These are phyloP conservation scores for Drosophila kokeensis DNA, from an alignment of 2,888 invertebrate genomes.

Conservation along the genomic window DNA sequence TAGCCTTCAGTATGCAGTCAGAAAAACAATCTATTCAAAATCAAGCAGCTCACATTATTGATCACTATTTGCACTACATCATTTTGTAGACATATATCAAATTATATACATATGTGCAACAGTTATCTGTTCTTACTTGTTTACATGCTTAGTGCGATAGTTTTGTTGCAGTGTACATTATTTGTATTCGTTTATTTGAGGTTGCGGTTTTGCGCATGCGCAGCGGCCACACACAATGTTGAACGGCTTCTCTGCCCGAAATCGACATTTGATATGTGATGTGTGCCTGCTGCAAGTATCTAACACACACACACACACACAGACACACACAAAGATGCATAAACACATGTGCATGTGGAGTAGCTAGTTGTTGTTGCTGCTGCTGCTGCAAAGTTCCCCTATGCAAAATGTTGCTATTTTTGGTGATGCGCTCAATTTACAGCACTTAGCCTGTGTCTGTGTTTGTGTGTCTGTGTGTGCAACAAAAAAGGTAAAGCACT, in stretches of 20 bases:
- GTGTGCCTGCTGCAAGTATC: neutral
- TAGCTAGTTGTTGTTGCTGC: neutral
- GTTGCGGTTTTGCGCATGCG: constrained; percentile 57
- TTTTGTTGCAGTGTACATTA: neutral
- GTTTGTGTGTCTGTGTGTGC: too few species aligned
- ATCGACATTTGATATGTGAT: constrained; percentile 56
- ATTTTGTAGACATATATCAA: too few species aligned
- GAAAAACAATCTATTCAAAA: neutral
- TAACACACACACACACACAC: constrained; percentile 5
- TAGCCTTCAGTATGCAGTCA: neutral
- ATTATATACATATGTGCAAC: too few species aligned
- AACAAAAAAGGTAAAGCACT: constrained; percentile 26
- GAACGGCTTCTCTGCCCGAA: constrained; percentile 59
- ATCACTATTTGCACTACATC: neutral
- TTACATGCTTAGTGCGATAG: neutral
- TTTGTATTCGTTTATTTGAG: neutral
- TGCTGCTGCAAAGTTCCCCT: constrained; percentile 3
- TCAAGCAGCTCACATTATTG: neutral
- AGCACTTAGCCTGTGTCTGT: constrained; percentile 47
- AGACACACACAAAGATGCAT: neutral
- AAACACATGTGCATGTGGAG: neutral
- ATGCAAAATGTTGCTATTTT: constrained; percentile 54
- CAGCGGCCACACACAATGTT: constrained; percentile 58
- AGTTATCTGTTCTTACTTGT: neutral
- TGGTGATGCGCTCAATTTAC: constrained; percentile 72